Evolutionary conservation across 2,797 vertebrate genomes (phyloP).

Genomic region (Eulemur rubriventer): DNA sequence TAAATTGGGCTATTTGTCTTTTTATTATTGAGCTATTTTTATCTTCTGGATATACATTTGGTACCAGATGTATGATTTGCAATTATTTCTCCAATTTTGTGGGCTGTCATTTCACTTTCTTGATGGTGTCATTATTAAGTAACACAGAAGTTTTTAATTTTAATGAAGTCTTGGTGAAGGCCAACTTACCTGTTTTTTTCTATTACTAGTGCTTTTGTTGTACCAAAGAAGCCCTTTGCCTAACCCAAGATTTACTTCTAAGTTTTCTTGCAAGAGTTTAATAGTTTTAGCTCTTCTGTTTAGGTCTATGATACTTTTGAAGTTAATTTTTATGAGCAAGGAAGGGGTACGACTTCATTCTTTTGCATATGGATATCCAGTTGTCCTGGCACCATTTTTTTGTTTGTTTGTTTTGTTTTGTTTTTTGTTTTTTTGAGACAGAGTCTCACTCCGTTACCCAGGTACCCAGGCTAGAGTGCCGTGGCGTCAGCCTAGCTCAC

Average conservation of each 20-base stretch:
- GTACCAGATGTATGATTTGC: background rate
- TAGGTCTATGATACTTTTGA: background rate
- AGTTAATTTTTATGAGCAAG: conserved; percentile 41
- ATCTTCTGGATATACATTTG: background rate
- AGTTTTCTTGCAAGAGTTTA: background rate
- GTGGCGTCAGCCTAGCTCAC: too few species aligned
- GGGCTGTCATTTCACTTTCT: background rate
- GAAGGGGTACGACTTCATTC: background rate
- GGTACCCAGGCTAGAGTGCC: too few species aligned
- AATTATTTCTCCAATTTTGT: background rate
- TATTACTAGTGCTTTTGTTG: background rate
- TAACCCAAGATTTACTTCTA: background rate
- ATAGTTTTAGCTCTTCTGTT: background rate
- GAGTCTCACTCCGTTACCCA: too few species aligned
- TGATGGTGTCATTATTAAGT: background rate
- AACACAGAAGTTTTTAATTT: conserved; percentile 2
- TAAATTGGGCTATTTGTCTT: background rate
- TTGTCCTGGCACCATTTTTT: background rate
- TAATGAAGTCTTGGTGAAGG: conserved; percentile 8
- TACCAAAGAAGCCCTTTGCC: background rate
- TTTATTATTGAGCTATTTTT: background rate
- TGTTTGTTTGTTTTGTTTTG: too few species aligned
- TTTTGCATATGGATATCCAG: background rate
- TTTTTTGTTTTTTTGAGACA: too few species aligned
- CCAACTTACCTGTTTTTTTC: background rate